Evolutionary conservation across 2,797 vertebrate genomes (phyloP), one percentile per base, ranked within the genome.

Genomic region (Protosalanx chinensis): DNA sequence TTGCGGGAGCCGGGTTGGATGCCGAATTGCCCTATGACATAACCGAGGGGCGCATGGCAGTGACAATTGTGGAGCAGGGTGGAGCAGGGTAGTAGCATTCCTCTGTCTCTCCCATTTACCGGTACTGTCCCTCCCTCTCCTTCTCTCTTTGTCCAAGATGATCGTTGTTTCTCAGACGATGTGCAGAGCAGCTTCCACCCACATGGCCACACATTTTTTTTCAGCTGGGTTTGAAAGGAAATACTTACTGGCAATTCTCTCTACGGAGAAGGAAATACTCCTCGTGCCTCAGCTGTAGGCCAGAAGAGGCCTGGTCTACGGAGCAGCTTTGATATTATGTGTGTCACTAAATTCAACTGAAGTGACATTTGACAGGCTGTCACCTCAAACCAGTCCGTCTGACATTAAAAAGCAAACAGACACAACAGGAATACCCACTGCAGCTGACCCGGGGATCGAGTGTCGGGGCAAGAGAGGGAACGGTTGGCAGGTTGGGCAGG

Each of bases 391-490:
- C 81, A 84, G 76, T 78, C 76, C 78, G 86, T 86, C 87, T 83
- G 78, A 88, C 88, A 89, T 85, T 82, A 86, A 89, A 85, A 87
- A 81, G 81, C 72, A 81, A 60, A 78, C 68, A 81, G 72, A 84
- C 74, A 82, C 86, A 84, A 86, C 88, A 89, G 87, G 89, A 88
- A 90, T 90, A 89, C 84, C 86, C 70, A 30, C 64, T 73, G 75
- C 91, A 93, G 91, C 91, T 91, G 91, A 93, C 90, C 86, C 88
- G 65, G 76, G 84, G 89, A 91, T 92, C 91, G 86, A 88, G 83
- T 93, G 88, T 91, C 90, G 84, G 75, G 66, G 65, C 63, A 5
- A 23, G 1, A 53, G 67, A 59, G 69, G 49, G 70, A 33, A 75
- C 61, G 74, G 59, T 37, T 29, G 71, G 82, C 81, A 67, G 71